Base-by-base conservation (phyloP, 2,113 vertebrate genomes). In the Oreochromis tanganicae region DNA sequence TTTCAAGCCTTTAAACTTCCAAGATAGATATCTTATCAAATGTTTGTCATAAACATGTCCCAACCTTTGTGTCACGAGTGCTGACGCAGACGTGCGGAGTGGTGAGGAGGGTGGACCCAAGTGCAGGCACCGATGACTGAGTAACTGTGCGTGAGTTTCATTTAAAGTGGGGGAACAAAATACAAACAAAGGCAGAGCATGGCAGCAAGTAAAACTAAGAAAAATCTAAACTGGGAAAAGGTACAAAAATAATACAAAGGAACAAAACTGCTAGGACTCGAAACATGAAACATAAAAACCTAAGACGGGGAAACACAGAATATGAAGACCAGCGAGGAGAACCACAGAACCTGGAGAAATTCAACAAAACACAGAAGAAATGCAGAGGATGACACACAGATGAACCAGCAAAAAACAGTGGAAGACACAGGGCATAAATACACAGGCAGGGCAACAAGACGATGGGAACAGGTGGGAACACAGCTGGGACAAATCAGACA, bases 271-370 rank as follows among this genome's bases (percentile, higher is more conserved):
- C 1, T 1, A 32, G 32, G 17, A 66, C 32, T 66, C 36, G 12
- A 66, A 66, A 66, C 32, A 66, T 3, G 0, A 66, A 7, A 0
- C 7, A 12, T 7, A 36, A 36, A 66, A 36, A 36, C 17, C 36
- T 36, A 4, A 36, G 6, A 66, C 0, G 0, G 32, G 10, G 4
- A 66, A 66, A 66, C 12, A n/a, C 17, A n/a, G 17, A 36, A n/a
- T 2, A n/a, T n/a, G 61, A 66, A 36, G 61, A 38, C 10, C 17
- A 2, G 17, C 1, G 0, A 66, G 32, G 3, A 0, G 0, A n/a
- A 38, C 1, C 32, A n/a, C 7, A 1, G 10, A 66, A 4, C 4
- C 17, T 0, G 0, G 1, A 3, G 0, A 38, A 66, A n/a, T n/a
- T n/a, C 4, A 66, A 0, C 17, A 66, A 17, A 17, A 66, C 27